Evolutionary conservation across 2,113 vertebrate genomes (phyloP).

Genomic region (Coreoperca whiteheadi): DNA sequence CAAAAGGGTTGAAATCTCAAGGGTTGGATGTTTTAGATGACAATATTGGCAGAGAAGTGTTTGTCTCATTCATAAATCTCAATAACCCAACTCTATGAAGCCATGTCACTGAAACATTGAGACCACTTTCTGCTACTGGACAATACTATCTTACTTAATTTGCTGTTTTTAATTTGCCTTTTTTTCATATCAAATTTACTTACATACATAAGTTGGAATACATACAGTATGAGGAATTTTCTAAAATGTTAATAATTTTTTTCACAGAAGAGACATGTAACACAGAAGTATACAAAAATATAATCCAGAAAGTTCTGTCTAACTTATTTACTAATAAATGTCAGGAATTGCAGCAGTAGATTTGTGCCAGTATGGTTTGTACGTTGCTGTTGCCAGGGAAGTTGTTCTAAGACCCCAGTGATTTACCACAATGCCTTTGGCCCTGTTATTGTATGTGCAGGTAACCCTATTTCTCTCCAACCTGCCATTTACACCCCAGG

Average conservation of each 20-base stretch:
- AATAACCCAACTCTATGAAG: neutral
- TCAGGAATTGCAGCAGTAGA: constrained; percentile 3
- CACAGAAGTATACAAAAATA: constrained; percentile 12
- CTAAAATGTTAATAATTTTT: neutral
- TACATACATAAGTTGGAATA: neutral
- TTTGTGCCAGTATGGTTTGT: constrained; percentile 11
- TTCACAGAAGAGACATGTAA: neutral
- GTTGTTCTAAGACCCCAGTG: constrained; percentile 30
- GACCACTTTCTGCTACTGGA: neutral
- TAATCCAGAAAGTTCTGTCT: neutral
- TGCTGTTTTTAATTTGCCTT: neutral
- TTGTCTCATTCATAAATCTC: neutral
- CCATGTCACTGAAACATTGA: neutral
- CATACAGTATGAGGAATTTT: neutral
- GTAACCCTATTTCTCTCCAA: constrained; percentile 28
- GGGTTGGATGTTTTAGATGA: neutral
- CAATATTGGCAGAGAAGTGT: neutral
- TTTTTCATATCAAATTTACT: neutral
- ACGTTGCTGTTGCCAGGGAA: neutral
- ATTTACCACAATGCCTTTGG: constrained; percentile 46
- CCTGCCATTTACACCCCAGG: constrained; percentile 48
- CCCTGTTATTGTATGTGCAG: constrained; percentile 17
- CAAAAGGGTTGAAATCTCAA: neutral
- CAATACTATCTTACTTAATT: neutral
- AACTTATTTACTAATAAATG: constrained; percentile 11